phyloP scores from a whole-genome alignment of 2,797 vertebrate genomes.

The Xyrichtys novacula region DNA sequence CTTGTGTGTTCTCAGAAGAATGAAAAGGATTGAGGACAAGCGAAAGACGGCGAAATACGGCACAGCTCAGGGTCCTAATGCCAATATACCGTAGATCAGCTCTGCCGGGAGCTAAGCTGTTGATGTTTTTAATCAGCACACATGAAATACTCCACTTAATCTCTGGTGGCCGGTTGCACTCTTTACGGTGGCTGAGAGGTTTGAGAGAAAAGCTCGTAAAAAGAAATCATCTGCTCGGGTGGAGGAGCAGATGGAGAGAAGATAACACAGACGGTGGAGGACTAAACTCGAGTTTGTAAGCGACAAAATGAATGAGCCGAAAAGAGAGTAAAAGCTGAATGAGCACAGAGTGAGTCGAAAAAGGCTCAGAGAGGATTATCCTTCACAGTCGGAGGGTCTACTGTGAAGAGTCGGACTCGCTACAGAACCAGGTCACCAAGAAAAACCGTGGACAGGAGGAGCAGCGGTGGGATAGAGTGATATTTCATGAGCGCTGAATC shows the following conservation, averaged over 20 bases:
- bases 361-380: conserved; percentile 21
- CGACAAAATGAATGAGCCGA: conserved; percentile 6
- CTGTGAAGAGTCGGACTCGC: not conserved
- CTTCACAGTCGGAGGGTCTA: not conserved
- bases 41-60: conserved; percentile 26
- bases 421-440: not conserved
- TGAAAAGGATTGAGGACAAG: conserved; percentile 40
- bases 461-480: too few species aligned
- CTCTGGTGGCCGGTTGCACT: conserved; percentile 31
- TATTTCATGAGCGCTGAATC: too few species aligned
- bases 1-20: conserved; percentile 29
- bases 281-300: conserved; percentile 1
- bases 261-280: not conserved
- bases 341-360: conserved; percentile 18
- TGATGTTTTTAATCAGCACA: conserved; percentile 48
- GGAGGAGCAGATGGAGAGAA: conserved; percentile 16
- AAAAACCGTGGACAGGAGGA: too few species aligned
- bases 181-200: conserved; percentile 28
- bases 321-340: conserved; percentile 8
- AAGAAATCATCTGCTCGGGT: conserved; percentile 6
- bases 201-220: conserved; percentile 8
- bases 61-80: conserved; percentile 6
- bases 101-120: conserved; percentile 36
- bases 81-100: conserved; percentile 27
- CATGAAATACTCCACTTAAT: conserved; percentile 39